Evolutionary conservation across 1,140 invertebrate species (phyloP), one percentile per base, ranked within the genome.

Genomic region (Euura lappo): DNA sequence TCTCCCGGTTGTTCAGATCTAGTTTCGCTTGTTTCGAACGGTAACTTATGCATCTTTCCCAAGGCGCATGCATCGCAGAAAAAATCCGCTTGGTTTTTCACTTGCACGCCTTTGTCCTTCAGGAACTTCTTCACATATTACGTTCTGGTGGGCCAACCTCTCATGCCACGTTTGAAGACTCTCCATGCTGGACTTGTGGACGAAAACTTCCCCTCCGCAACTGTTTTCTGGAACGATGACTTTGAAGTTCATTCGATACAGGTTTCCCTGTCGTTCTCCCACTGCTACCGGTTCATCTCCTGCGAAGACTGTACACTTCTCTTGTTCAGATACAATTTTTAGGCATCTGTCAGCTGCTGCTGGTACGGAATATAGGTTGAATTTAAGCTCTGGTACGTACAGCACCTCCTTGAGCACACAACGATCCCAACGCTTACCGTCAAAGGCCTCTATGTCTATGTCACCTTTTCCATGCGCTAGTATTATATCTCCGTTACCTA

Each of bases 141-240:
- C 75, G 75, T 87, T 88, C 74, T 88, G 84, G 76, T 88, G 86
- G 2, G 78, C 84, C 43, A 89, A 69, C 46, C 76, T 79, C 76
- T 85, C 73, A 74, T 87, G 84, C 86, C 87, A 87, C 47, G 80
- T 70, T 45, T 82, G 73, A 46, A 87, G 68, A 5, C 46, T 45
- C 10, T 13, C 72, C 42, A 64, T 47, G 6, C 5, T 65, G 10
- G 42, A n/a, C 7, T 8, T 51, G 47, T 51, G 7, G 47, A n/a
- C 47, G 7, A 7, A n/a, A 2, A 8, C 7, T 42, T 65, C 47
- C 5, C 46, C 65, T 6, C 64, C 68, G 7, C 45, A 10, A 8
- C 11, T 44, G 6, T 44, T 13, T 51, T 69, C 60, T n/a, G 7
- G 28, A 28, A n/a, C 8, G 3, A 44, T 65, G 10, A 73, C 44